phyloP scores from a whole-genome alignment of 2,888 invertebrate species.

The Pammene aurita region DNA sequence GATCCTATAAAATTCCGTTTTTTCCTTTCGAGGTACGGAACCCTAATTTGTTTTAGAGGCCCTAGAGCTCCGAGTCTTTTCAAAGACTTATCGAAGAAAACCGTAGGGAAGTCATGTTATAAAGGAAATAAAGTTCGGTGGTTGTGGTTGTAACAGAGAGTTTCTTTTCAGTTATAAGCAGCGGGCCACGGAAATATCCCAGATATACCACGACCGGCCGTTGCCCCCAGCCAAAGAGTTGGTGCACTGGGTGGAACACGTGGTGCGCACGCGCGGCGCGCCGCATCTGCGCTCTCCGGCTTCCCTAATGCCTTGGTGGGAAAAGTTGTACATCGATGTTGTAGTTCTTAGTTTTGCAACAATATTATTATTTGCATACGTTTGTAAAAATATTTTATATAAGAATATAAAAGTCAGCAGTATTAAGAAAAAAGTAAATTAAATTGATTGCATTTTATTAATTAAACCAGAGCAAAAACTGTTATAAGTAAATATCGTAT shows the following conservation, averaged over 20 bases:
- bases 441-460: no score
- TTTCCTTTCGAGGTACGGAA: no score
- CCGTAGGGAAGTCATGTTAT: no score
- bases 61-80: no score
- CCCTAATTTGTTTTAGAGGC: no score
- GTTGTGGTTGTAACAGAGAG: background rate
- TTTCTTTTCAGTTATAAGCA: slow-evolving; percentile 36
- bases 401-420: background rate
- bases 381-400: background rate
- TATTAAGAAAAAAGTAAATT: background rate
- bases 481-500: no score
- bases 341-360: background rate
- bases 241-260: slow-evolving; percentile 48
- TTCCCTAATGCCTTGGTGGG: slow-evolving; percentile 44
- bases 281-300: no score
- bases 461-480: no score
- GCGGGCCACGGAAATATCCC: slow-evolving; percentile 43
- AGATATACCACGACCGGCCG: slow-evolving; percentile 46
- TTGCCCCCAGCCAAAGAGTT: slow-evolving; percentile 46
- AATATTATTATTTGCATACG: background rate
- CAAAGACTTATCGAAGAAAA: no score
- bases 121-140: no score
- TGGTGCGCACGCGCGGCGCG: no score
- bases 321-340: slow-evolving; percentile 44
- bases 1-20: no score